Percentiles rank a stretch among this genome's conserved stretches.
Conservation (phyloP, 2,888 invertebrate genomes). For the Byasa hedistus region DNA sequence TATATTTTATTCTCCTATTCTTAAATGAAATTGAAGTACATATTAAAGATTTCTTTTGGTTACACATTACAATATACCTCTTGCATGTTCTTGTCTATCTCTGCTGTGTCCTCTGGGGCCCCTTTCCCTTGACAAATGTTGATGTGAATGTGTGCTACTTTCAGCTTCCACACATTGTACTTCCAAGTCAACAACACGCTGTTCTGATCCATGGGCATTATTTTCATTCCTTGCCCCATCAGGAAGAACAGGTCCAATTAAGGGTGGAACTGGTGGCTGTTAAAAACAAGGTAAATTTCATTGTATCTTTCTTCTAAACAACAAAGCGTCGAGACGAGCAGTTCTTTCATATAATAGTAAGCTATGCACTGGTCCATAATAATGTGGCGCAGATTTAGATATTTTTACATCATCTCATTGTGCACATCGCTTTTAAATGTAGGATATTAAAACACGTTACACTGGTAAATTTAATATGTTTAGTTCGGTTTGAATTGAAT, state of each 20-base stretch:
- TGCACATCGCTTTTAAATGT: too few species aligned
- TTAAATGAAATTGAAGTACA: too few species aligned
- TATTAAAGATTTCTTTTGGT: too few species aligned
- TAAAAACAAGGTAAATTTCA: slow-evolving; percentile 31
- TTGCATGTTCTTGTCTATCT: slow-evolving; percentile 28
- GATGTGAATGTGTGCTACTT: slow-evolving; percentile 31
- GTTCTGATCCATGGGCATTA: neutral
- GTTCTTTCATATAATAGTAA: too few species aligned
- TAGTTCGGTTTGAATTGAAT: too few species aligned
- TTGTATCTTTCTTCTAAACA: neutral
- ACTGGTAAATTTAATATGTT: too few species aligned
- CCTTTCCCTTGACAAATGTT: slow-evolving; percentile 22
- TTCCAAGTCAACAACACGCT: neutral
- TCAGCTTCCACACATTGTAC: slow-evolving; percentile 21
- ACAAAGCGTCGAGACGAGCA: too few species aligned
- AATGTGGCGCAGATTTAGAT: too few species aligned
- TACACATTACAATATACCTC: slow-evolving; percentile 27
- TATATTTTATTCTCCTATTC: too few species aligned
- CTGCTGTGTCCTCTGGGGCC: slow-evolving; percentile 24
- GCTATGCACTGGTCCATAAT: too few species aligned
- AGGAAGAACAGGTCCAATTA: slow-evolving; percentile 39
- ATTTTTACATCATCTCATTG: too few species aligned
- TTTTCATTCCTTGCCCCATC: slow-evolving; percentile 30
- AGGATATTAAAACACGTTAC: too few species aligned
- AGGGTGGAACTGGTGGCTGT: slow-evolving; percentile 26